Evolutionary conservation across 2,888 invertebrate genomes (phyloP).

Genomic region (Aspidiotus destructor): DNA sequence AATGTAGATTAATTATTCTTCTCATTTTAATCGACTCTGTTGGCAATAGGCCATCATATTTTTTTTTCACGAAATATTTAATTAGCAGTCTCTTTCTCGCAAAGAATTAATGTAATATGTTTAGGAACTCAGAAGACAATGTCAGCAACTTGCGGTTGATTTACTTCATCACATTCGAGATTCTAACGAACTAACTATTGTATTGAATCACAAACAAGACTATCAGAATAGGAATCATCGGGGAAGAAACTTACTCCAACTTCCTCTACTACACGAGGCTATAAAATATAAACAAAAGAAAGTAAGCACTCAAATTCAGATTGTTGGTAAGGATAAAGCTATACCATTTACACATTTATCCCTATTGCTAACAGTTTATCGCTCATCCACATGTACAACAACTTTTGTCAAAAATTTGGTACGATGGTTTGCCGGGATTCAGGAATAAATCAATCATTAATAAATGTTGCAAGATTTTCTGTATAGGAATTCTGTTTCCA

Average conservation of each 20-base stretch:
- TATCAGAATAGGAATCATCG: slow-evolving; percentile 45
- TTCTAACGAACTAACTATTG: slow-evolving; percentile 83
- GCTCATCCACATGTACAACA: slow-evolving; percentile 95
- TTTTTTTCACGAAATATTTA: too few species aligned
- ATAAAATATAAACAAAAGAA: slow-evolving; percentile 91
- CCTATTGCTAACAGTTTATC: slow-evolving; percentile 57
- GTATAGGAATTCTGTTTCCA: slow-evolving; percentile 75
- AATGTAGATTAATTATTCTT: too few species aligned
- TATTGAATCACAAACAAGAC: slow-evolving; percentile 77
- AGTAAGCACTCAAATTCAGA: slow-evolving; percentile 46
- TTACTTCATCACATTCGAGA: slow-evolving; percentile 82
- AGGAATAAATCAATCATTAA: slow-evolving; percentile 65
- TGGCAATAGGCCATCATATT: too few species aligned
- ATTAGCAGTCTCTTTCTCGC: too few species aligned
- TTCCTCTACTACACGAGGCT: slow-evolving; percentile 78
- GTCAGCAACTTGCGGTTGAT: slow-evolving; percentile 84
- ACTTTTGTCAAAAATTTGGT: slow-evolving; percentile 82
- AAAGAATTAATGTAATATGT: not conserved
- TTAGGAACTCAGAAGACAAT: slow-evolving; percentile 64
- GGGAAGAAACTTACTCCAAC: slow-evolving; percentile 70
- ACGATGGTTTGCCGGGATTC: slow-evolving; percentile 90
- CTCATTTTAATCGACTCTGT: too few species aligned
- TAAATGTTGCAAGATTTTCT: slow-evolving; percentile 61
- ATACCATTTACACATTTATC: too few species aligned
- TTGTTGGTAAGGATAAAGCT: too few species aligned